Evolutionary conservation across 2,888 invertebrate genomes (phyloP).

Genomic region (Steinernema hermaphroditum): DNA sequence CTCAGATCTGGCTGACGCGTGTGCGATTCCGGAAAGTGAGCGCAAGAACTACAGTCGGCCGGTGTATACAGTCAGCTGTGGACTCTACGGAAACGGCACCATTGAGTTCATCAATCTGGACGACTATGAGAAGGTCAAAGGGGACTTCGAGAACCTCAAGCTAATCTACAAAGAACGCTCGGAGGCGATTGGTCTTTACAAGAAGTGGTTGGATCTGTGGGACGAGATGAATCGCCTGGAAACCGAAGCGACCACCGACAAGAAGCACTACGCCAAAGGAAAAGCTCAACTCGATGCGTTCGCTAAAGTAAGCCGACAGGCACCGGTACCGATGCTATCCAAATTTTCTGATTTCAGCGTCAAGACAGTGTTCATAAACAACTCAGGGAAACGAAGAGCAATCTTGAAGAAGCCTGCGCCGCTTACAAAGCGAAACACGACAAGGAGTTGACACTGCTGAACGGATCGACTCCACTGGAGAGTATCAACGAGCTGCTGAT

Average conservation of each 20-base stretch:
- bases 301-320: background rate
- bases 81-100: conserved; percentile 23
- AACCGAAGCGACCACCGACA: background rate
- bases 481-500: background rate
- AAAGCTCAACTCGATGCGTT: conserved; percentile 11
- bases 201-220: conserved; percentile 4
- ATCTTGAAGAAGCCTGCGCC: conserved; percentile 5
- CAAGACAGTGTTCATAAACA: background rate
- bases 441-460: background rate
- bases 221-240: conserved; percentile 6
- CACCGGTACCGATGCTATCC: background rate
- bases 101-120: conserved; percentile 24
- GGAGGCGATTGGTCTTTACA: background rate
- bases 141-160: background rate
- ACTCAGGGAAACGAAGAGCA: background rate
- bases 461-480: background rate
- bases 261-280: conserved; percentile 17
- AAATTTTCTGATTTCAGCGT: background rate
- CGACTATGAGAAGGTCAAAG: background rate
- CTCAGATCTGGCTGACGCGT: background rate
- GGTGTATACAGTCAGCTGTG: background rate
- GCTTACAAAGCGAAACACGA: conserved; percentile 11
- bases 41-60: conserved; percentile 15
- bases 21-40: conserved; percentile 11
- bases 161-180: conserved; percentile 5